Percentiles rank a stretch among this genome's conserved stretches.
phyloP scores from a whole-genome alignment of 2,888 invertebrate genomes.

The Eumerus sabulonum region DNA sequence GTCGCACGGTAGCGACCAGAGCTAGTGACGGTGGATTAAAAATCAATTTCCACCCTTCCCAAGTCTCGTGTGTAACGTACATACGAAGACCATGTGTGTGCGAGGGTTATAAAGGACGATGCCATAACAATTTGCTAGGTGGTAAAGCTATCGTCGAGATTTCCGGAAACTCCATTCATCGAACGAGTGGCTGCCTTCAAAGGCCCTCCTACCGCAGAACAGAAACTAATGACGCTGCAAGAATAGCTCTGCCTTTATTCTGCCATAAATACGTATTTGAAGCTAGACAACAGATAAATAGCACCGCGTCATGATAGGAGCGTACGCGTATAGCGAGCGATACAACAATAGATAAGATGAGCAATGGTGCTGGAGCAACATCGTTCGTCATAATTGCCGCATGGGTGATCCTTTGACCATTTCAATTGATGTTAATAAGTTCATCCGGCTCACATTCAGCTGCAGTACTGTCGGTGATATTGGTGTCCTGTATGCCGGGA shows the following conservation, averaged over 20 bases:
- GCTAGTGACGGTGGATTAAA: conserved; percentile 33
- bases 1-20: conserved; percentile 15
- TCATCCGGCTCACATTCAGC: conserved; percentile 24
- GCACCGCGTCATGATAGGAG: not conserved
- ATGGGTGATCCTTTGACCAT: conserved; percentile 24
- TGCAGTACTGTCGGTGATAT: not conserved
- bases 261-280: conserved; percentile 31
- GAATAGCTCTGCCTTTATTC: conserved; percentile 39
- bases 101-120: conserved; percentile 23
- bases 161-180: too few species aligned
- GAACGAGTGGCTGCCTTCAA: not conserved
- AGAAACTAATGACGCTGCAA: conserved; percentile 19
- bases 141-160: conserved; percentile 38
- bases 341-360: not conserved
- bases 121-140: conserved; percentile 55
- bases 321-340: too few species aligned
- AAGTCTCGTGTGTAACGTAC: conserved; percentile 12
- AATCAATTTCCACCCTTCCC: conserved; percentile 48
- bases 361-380: conserved; percentile 17
- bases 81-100: conserved; percentile 9
- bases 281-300: not conserved
- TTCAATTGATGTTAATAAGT: conserved; percentile 33
- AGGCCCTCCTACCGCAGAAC: too few species aligned
- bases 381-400: conserved; percentile 27
- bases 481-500: too few species aligned